A percentile compares a stretch with the other conserved stretches of the same genome.
Evolutionary conservation across 2,797 vertebrate genomes (phyloP).

Genomic region (Semotilus atromaculatus): DNA sequence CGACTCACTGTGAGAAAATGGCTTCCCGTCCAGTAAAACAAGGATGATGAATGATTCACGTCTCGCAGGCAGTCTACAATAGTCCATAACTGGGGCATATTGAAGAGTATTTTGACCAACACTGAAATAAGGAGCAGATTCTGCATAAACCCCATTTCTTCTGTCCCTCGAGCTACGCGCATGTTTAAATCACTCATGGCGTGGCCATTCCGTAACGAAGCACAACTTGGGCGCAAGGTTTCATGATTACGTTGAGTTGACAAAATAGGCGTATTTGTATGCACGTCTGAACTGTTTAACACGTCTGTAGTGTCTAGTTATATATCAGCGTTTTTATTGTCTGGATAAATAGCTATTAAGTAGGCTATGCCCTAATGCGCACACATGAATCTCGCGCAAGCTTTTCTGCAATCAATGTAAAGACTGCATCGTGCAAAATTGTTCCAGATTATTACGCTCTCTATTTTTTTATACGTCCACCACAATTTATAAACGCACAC

Average conservation of each 20-base stretch:
- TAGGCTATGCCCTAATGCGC: not conserved
- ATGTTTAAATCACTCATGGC: not conserved
- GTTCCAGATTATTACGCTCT: not conserved
- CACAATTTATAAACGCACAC: not conserved
- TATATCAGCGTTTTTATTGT: not conserved
- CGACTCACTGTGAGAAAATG: constrained; percentile 55
- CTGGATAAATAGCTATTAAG: too few relatives aligned
- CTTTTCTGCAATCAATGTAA: not conserved
- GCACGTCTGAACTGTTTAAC: not conserved
- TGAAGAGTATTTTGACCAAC: not conserved
- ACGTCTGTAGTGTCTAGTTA: not conserved
- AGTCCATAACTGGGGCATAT: not conserved
- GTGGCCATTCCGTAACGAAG: not conserved
- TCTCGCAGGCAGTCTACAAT: not conserved
- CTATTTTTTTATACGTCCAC: not conserved
- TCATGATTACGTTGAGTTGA: not conserved
- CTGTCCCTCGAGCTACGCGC: not conserved
- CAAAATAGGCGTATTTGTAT: not conserved
- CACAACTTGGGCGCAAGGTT: not conserved
- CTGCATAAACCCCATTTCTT: too few relatives aligned
- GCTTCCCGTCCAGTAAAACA: constrained; percentile 50
- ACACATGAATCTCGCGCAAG: not conserved
- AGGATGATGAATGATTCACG: constrained; percentile 23
- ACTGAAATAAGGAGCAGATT: not conserved
- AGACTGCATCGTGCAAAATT: not conserved